phyloP scores from a whole-genome alignment of 2,113 vertebrate genomes.

The Centrocercus urophasianus region DNA sequence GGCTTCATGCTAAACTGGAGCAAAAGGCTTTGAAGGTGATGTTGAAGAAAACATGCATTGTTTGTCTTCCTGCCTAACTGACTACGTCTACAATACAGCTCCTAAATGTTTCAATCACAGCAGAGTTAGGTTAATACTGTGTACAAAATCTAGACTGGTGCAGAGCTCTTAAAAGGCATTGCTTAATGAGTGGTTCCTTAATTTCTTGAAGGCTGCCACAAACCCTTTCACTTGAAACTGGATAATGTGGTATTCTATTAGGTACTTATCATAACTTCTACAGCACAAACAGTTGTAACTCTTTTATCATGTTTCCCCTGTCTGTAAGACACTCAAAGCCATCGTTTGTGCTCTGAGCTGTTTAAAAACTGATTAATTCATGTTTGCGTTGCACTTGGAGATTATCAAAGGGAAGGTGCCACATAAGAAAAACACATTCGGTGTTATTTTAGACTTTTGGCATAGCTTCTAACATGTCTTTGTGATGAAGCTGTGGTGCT shows the following conservation, averaged over 20 bases:
- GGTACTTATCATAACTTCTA: neutral
- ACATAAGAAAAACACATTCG: conserved; percentile 9
- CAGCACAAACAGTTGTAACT: neutral
- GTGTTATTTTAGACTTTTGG: neutral
- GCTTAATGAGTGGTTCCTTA: neutral
- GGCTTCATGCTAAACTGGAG: neutral
- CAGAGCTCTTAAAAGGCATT: neutral
- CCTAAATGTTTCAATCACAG: neutral
- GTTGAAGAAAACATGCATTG: neutral
- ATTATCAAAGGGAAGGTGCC: neutral
- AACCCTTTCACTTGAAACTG: neutral
- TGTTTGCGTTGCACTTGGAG: neutral
- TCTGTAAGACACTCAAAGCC: neutral
- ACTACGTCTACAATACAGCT: neutral
- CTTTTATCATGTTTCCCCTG: neutral
- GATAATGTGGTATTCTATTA: neutral
- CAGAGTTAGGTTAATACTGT: neutral
- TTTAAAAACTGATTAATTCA: conserved; percentile 41
- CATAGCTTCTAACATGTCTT: neutral
- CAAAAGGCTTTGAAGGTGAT: neutral
- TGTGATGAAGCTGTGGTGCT: neutral
- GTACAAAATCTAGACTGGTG: neutral
- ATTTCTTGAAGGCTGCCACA: neutral
- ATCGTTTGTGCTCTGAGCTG: neutral
- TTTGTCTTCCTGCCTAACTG: neutral